Percentiles rank a stretch among this genome's conserved stretches.
Evolutionary conservation across 2,113 vertebrate genomes (phyloP).

Genomic region (Actenoides lindsayi): DNA sequence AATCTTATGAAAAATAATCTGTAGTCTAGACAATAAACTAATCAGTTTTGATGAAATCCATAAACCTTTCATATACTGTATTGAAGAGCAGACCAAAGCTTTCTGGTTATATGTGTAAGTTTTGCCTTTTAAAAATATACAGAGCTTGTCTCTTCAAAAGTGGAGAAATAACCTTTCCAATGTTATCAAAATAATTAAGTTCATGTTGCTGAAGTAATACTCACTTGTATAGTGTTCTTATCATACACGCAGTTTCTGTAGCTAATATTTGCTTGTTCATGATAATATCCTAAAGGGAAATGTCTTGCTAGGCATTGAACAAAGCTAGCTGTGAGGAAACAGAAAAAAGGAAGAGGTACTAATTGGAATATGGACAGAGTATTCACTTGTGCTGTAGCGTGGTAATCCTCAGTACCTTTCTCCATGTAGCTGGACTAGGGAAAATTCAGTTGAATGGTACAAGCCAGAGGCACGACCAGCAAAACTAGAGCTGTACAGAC

Average conservation of each 20-base stretch:
- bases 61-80: conserved; percentile 21
- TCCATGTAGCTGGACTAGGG: neutral
- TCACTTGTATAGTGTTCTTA: neutral
- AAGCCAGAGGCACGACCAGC: neutral
- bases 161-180: conserved; percentile 1
- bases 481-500: neutral
- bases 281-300: neutral
- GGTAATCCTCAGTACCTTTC: neutral
- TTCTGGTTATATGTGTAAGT: neutral
- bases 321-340: neutral
- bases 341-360: neutral
- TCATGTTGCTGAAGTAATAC: neutral
- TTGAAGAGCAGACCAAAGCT: neutral
- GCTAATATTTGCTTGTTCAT: conserved; percentile 10
- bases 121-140: conserved; percentile 4
- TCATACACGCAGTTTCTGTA: neutral
- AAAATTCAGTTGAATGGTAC: neutral
- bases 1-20: conserved; percentile 56
- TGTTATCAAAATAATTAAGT: conserved; percentile 28
- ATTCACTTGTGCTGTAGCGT: neutral
- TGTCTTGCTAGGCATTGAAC: neutral
- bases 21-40: conserved; percentile 48
- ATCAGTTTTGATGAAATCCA: conserved; percentile 48
- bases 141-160: neutral
- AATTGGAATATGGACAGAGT: accelerated